Conservation (phyloP, 2,113 vertebrate genomes). For the Apus apus region DNA sequence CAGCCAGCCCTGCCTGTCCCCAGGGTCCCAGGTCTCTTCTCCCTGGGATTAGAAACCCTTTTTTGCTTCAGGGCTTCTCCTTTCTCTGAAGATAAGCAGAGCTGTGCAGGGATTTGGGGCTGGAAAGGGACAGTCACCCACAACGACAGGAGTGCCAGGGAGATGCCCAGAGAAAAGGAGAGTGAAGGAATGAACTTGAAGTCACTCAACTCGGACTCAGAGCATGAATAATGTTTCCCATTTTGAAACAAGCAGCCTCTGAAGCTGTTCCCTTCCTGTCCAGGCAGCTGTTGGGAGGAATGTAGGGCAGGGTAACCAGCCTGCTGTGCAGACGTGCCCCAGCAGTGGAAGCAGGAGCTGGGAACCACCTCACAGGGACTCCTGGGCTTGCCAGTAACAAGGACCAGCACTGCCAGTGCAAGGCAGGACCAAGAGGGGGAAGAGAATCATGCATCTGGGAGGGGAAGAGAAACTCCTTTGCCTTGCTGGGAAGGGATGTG, state of each 20-base stretch:
- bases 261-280: not conserved
- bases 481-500: not conserved
- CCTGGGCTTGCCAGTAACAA: not conserved
- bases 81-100: not conserved
- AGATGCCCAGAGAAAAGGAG: not conserved
- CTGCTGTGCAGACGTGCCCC: not conserved
- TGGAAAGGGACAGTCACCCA: fast-evolving
- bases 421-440: not conserved
- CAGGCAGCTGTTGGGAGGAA: not conserved
- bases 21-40: not conserved
- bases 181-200: not conserved
- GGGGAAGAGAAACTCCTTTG: not conserved
- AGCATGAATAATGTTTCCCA: not conserved
- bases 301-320: not conserved
- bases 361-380: fast-evolving
- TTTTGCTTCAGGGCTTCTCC: not conserved
- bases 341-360: not conserved
- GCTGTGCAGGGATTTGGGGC: not conserved
- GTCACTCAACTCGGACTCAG: not conserved
- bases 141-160: fast-evolving
- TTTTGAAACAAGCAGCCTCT: not conserved
- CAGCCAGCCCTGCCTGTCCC: not conserved
- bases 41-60: not conserved
- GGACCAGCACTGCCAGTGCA: not conserved
- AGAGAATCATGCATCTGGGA: not conserved